A percentile compares a stretch with the other conserved stretches of the same genome.
phyloP scores from a whole-genome alignment of 92 coral and sea anemone species.

The Pocillopora meandrina region DNA sequence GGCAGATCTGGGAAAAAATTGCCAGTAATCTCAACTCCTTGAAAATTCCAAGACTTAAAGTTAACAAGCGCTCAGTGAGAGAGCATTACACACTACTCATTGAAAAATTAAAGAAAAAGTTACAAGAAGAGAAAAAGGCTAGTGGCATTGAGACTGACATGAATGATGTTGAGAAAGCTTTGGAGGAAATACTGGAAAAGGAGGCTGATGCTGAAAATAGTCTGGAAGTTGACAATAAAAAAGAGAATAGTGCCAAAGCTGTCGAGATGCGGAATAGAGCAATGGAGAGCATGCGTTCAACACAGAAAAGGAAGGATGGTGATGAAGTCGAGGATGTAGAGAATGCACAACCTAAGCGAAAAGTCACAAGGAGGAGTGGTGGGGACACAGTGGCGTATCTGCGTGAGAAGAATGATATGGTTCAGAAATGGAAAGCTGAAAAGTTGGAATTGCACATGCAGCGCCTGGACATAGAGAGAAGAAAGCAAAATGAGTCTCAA shows the following conservation, averaged over 20 bases:
- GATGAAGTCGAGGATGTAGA: constrained; percentile 32
- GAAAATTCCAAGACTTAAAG: neutral
- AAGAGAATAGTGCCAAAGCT: constrained; percentile 33
- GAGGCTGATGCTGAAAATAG: constrained; percentile 41
- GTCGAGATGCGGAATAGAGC: constrained; percentile 39
- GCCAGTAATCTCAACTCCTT: neutral
- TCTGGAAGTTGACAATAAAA: constrained; percentile 20
- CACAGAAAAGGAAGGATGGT: constrained; percentile 32
- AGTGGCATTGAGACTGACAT: constrained; percentile 11
- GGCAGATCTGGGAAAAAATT: neutral
- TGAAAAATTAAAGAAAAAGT: neutral
- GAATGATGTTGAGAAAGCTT: constrained; percentile 25
- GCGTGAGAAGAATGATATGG: constrained; percentile 43
- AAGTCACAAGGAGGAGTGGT: constrained; percentile 29
- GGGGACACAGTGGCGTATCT: constrained; percentile 20
- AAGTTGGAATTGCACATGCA: constrained; percentile 42
- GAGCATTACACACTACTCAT: neutral
- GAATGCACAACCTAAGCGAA: constrained; percentile 36
- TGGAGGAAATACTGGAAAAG: constrained; percentile 22
- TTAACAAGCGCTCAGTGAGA: neutral
- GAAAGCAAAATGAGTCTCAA: constrained; percentile 34
- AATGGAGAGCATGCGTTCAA: constrained; percentile 39
- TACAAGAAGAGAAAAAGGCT: constrained; percentile 18
- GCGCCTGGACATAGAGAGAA: constrained; percentile 46
- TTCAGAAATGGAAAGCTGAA: constrained; percentile 50